Evolutionary conservation across 2,888 invertebrate genomes (phyloP).

Genomic region (Cryptophagus acutangulus): DNA sequence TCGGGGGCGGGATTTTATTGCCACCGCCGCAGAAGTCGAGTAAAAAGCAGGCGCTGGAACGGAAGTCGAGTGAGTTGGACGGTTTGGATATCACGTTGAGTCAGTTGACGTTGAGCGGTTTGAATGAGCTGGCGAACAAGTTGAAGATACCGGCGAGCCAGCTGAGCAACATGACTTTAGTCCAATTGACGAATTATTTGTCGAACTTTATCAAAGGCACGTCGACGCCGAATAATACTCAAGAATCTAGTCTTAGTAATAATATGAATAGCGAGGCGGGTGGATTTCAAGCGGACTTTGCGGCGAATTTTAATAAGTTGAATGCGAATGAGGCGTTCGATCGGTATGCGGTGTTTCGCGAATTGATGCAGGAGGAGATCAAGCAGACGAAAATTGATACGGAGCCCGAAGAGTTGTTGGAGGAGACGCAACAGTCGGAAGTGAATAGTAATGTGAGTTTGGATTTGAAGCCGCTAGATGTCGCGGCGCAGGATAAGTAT

Average conservation of each 20-base stretch:
- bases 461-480: constrained; percentile 22
- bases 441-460: constrained; percentile 23
- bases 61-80: constrained; percentile 42
- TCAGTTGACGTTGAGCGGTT: constrained; percentile 75
- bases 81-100: constrained; percentile 74
- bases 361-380: constrained; percentile 72
- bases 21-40: constrained; percentile 50
- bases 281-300: constrained; percentile 59
- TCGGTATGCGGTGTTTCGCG: constrained; percentile 83
- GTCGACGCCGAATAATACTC: constrained; percentile 25
- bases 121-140: constrained; percentile 73
- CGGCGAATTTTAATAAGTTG: constrained; percentile 61
- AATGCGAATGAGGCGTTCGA: constrained; percentile 57
- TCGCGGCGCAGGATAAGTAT: constrained; percentile 47
- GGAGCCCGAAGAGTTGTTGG: constrained; percentile 38
- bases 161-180: constrained; percentile 79
- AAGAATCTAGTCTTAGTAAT: constrained; percentile 40
- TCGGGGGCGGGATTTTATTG: constrained; percentile 48
- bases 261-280: neutral
- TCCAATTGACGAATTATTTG: constrained; percentile 77
- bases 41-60: constrained; percentile 30
- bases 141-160: constrained; percentile 72
- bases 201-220: constrained; percentile 54
- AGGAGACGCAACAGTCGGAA: constrained; percentile 27
- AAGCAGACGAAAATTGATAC: constrained; percentile 50